Evolutionary conservation across 2,888 invertebrate genomes (phyloP).

Genomic region (Eupithecia exiguata): DNA sequence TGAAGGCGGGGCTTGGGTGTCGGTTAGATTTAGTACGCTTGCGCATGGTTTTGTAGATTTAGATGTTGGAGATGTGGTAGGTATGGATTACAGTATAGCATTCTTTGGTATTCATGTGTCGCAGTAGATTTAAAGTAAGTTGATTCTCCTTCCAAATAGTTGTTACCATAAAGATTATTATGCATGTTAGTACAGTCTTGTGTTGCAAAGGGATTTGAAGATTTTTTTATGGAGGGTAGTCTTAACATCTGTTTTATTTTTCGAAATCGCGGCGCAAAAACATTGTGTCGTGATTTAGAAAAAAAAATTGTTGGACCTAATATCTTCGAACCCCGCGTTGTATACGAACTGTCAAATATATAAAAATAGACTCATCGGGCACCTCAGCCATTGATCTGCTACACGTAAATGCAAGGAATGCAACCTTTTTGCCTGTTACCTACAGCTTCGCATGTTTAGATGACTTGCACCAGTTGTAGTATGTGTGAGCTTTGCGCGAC

Average conservation of each 20-base stretch:
- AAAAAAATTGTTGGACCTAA: too few relatives aligned
- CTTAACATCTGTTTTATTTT: too few relatives aligned
- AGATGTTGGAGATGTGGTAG: background rate
- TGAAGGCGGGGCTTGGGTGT: constrained; percentile 32
- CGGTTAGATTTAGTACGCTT: constrained; percentile 30
- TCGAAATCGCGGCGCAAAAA: too few relatives aligned
- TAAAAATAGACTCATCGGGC: background rate
- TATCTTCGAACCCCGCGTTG: background rate
- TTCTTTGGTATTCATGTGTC: constrained; percentile 11
- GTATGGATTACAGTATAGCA: background rate
- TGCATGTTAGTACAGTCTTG: background rate
- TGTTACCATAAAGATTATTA: background rate
- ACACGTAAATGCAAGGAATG: background rate
- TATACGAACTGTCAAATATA: background rate
- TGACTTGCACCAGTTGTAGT: constrained; percentile 35
- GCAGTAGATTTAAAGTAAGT: background rate
- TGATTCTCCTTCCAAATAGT: background rate
- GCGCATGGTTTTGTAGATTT: constrained; percentile 17
- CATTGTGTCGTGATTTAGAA: too few relatives aligned
- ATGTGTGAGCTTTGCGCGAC: constrained; percentile 29
- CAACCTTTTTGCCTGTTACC: constrained; percentile 26
- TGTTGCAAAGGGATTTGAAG: background rate
- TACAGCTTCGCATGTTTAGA: constrained; percentile 42
- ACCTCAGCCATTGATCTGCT: background rate
- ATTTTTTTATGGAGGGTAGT: too few relatives aligned